phyloP scores from a whole-genome alignment of 2,888 invertebrate species.

The Callimorpha dominula region DNA sequence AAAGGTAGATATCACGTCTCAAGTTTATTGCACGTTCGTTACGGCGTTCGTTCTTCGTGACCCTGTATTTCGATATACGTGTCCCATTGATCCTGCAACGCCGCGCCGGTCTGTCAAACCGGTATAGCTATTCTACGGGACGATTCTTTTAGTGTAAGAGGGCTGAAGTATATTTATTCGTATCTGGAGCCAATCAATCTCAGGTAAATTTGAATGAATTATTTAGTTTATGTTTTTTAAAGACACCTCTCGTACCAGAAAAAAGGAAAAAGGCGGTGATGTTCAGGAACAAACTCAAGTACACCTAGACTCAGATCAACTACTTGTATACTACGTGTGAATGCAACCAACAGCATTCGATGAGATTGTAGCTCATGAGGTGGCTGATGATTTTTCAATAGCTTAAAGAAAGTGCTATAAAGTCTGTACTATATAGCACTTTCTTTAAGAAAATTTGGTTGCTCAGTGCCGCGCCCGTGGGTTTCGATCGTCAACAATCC shows the following conservation, averaged over 20 bases:
- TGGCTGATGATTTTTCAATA: no score
- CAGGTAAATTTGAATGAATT: conserved; percentile 14
- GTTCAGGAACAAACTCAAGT: background rate
- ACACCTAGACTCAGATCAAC: background rate
- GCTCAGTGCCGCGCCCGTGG: no score
- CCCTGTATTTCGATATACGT: conserved; percentile 72
- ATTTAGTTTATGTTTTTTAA: conserved; percentile 10
- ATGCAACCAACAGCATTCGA: background rate
- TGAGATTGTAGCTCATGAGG: no score
- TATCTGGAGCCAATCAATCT: conserved; percentile 14
- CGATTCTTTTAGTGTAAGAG: conserved; percentile 27
- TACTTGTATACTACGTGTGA: background rate
- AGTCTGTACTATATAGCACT: no score
- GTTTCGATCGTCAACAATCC: no score
- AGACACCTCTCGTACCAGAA: background rate
- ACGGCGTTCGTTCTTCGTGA: conserved; percentile 67
- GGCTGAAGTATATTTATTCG: conserved; percentile 9
- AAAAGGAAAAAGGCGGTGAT: background rate
- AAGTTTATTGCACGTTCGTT: conserved; percentile 82
- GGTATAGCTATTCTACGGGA: conserved; percentile 22
- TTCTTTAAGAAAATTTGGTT: no score
- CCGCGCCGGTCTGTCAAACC: conserved; percentile 47
- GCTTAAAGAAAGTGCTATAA: no score
- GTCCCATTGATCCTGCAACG: conserved; percentile 65
- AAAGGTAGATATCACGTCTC: conserved; percentile 79